Evolutionary conservation across 2,797 vertebrate species (phyloP).

Genomic region (Florisuga fusca): DNA sequence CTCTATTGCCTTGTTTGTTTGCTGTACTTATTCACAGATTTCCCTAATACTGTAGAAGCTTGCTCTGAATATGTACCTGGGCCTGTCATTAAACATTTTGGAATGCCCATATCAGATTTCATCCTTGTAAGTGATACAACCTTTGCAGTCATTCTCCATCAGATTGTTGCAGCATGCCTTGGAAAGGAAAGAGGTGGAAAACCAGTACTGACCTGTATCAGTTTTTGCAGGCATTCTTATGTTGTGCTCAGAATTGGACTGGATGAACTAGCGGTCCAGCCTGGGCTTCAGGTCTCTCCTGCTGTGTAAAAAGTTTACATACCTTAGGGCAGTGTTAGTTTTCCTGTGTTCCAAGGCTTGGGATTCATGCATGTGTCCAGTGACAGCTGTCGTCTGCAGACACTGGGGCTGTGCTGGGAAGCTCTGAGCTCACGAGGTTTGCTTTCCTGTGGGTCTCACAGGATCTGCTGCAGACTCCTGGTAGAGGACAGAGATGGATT

Average conservation of each 20-base stretch:
- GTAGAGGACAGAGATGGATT: neutral
- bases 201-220: neutral
- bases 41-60: neutral
- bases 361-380: neutral
- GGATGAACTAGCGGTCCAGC: neutral
- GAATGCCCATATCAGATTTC: neutral
- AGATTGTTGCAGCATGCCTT: neutral
- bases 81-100: neutral
- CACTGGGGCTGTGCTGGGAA: neutral
- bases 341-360: neutral
- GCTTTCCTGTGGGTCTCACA: neutral
- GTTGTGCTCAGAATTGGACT: neutral
- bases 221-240: neutral
- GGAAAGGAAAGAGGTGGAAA: neutral
- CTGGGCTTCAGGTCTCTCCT: neutral
- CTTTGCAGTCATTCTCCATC: neutral
- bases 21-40: neutral
- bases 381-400: slow-evolving; percentile 57
- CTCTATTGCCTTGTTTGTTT: neutral
- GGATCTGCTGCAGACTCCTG: neutral
- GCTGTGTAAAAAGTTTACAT: neutral
- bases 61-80: neutral
- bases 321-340: neutral
- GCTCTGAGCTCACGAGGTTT: neutral
- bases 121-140: neutral